These are phyloP conservation scores for Myotis daubentonii DNA, from an alignment of 2,797 vertebrate genomes.

Conservation along the genomic window DNA sequence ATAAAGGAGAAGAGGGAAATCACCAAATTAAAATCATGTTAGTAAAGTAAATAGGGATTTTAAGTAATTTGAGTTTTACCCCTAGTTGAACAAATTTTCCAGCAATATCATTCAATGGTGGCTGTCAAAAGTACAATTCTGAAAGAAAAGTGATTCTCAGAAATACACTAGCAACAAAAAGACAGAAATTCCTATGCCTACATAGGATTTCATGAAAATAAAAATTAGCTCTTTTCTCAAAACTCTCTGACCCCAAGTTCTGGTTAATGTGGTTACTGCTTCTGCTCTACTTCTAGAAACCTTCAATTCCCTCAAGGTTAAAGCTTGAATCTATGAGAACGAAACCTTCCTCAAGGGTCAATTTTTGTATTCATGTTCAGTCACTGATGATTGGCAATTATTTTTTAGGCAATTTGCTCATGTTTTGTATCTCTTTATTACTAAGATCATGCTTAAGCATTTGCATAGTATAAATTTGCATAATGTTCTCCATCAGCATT, in stretches of 20 bases:
- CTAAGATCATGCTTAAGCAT: constrained; percentile 19
- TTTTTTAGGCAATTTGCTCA: constrained; percentile 28
- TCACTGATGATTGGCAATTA: not conserved
- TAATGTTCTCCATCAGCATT: constrained; percentile 43
- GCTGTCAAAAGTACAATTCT: not conserved
- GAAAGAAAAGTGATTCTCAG: not conserved
- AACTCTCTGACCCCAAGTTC: not conserved
- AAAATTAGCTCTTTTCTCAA: not conserved
- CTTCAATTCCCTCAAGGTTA: not conserved
- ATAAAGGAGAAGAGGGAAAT: not conserved
- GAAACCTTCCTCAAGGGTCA: not conserved
- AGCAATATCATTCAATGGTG: not conserved
- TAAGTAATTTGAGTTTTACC: constrained; percentile 24
- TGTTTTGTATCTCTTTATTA: constrained; percentile 22
- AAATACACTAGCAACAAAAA: not conserved
- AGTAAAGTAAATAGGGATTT: not conserved
- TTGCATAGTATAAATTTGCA: constrained; percentile 42
- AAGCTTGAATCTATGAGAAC: not conserved
- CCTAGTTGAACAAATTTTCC: not conserved
- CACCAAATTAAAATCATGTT: not conserved
- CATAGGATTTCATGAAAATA: not conserved
- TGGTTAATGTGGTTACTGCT: not conserved
- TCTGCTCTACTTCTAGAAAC: not conserved
- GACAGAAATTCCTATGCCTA: not conserved
- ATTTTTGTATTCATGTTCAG: constrained; percentile 32